Evolutionary conservation across 2,888 invertebrate species (phyloP).

Genomic region (Xestia c-nigrum): DNA sequence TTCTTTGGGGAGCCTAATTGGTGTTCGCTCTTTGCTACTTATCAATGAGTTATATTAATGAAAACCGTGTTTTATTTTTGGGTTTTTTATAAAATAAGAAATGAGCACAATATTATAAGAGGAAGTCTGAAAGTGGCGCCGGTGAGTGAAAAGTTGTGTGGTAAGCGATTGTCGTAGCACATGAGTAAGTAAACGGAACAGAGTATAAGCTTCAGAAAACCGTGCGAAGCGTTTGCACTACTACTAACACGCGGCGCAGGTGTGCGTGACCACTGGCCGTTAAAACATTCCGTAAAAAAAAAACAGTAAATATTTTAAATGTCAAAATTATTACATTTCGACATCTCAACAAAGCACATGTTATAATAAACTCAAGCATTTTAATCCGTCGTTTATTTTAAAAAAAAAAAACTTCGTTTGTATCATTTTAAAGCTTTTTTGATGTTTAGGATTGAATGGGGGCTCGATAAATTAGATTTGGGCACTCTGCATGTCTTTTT

Average conservation of each 20-base stretch:
- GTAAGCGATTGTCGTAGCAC: too few relatives aligned
- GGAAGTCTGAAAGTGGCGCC: too few relatives aligned
- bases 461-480: constrained; percentile 80
- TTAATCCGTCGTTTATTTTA: constrained; percentile 4
- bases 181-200: too few relatives aligned
- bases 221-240: too few relatives aligned
- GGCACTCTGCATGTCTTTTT: constrained; percentile 71
- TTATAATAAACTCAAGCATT: constrained; percentile 23
- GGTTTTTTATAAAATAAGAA: neutral
- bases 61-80: constrained; percentile 3
- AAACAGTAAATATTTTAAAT: neutral
- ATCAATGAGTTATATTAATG: constrained; percentile 32
- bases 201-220: too few relatives aligned
- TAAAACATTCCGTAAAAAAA: neutral
- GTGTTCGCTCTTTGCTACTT: constrained; percentile 23
- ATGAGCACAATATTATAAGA: too few relatives aligned
- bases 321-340: neutral
- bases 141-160: too few relatives aligned
- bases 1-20: constrained; percentile 61
- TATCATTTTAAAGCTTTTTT: constrained; percentile 65
- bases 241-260: too few relatives aligned
- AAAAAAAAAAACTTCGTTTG: constrained; percentile 49
- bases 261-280: too few relatives aligned
- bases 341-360: constrained; percentile 10
- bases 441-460: constrained; percentile 71